phyloP scores from a whole-genome alignment of 2,797 vertebrate genomes.

The Sebastes taczanowskii region DNA sequence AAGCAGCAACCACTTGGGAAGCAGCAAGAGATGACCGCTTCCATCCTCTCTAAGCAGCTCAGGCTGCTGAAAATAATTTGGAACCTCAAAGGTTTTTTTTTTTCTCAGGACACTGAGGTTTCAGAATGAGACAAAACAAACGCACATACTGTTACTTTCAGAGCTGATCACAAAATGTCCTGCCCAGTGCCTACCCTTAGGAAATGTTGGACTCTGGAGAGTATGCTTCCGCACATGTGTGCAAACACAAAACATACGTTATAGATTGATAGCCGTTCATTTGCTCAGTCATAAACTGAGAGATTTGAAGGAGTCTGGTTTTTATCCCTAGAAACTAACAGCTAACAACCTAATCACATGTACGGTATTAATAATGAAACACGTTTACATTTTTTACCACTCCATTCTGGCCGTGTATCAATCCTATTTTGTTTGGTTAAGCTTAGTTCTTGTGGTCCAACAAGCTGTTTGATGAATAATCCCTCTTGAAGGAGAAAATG shows the following conservation, averaged over 20 bases:
- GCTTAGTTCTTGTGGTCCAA: conserved; percentile 10
- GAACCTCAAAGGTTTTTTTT: not conserved
- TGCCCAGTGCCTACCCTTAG: not conserved
- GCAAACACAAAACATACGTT: not conserved
- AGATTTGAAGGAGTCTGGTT: not conserved
- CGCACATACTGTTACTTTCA: conserved; percentile 10
- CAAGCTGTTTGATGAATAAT: conserved; percentile 44
- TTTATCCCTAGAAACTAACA: conserved; percentile 23
- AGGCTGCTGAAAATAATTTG: conserved; percentile 28
- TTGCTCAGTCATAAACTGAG: not conserved
- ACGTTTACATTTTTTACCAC: not conserved
- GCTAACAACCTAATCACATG: not conserved
- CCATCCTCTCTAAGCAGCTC: not conserved
- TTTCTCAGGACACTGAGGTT: conserved; percentile 4
- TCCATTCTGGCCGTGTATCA: not conserved
- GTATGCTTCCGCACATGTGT: not conserved
- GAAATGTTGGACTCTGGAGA: not conserved
- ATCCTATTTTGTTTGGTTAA: conserved; percentile 20
- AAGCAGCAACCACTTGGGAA: conserved; percentile 11
- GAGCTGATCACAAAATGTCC: conserved; percentile 17
- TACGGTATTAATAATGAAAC: conserved; percentile 6
- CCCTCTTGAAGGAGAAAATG: conserved; percentile 30
- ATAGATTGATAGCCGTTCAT: not conserved
- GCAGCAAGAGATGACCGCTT: not conserved
- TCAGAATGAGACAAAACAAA: conserved; percentile 29